Conservation (phyloP, 2,888 invertebrate genomes). For the Resseliella maxima region DNA sequence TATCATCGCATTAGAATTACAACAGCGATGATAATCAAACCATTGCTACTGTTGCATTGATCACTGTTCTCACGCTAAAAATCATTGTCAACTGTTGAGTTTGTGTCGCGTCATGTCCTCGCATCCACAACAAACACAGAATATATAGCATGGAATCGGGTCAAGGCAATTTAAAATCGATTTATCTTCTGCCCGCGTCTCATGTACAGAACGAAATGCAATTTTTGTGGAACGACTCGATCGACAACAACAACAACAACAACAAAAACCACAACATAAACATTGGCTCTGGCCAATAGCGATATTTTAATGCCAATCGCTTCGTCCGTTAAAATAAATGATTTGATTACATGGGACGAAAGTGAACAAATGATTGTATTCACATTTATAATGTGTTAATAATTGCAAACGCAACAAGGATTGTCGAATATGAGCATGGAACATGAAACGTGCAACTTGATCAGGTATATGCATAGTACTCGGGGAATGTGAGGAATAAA, state of each 20-base stretch:
- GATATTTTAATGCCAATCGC: conserved; percentile 35
- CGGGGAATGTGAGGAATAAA: background rate
- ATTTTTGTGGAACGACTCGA: no score
- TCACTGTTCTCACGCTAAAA: conserved; percentile 12
- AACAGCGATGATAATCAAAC: background rate
- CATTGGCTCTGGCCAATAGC: conserved; percentile 13
- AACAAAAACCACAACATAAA: background rate
- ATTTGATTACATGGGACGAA: conserved; percentile 42
- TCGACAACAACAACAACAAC: background rate
- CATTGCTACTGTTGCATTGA: background rate
- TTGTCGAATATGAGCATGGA: background rate
- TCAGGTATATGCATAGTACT: background rate
- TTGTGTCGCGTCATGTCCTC: background rate
- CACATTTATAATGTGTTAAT: conserved; percentile 55
- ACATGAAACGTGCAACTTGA: background rate
- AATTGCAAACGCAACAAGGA: conserved; percentile 43
- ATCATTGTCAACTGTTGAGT: conserved; percentile 1
- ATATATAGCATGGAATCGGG: background rate
- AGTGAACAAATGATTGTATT: background rate
- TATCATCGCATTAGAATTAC: conserved; percentile 9
- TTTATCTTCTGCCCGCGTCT: background rate
- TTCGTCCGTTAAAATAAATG: conserved; percentile 48
- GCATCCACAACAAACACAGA: background rate
- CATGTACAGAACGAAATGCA: conserved; percentile 43
- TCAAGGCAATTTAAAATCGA: conserved; percentile 55